Percentiles rank a stretch among this genome's conserved stretches.
These are phyloP conservation scores for Scylla paramamosain DNA, from an alignment of 1,140 invertebrate species.

Conservation along the genomic window DNA sequence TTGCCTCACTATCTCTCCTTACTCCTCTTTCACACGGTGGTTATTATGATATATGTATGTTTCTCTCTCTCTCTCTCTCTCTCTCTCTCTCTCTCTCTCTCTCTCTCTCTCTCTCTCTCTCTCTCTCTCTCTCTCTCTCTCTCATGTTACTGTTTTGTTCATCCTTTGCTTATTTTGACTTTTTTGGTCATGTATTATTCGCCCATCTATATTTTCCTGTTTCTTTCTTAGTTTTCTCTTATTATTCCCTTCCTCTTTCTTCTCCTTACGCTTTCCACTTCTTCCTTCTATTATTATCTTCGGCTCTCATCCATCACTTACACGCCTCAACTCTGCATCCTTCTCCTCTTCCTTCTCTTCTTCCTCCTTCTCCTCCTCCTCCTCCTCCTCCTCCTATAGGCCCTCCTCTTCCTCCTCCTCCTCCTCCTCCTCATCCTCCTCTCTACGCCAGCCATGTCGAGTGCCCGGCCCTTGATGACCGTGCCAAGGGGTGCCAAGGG, in stretches of 20 bases:
- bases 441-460: background rate
- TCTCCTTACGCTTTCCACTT: background rate
- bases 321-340: background rate
- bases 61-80: constrained; percentile 12
- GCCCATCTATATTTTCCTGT: no score
- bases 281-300: background rate
- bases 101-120: constrained; percentile 3
- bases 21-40: no score
- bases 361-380: no score
- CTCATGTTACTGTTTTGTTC: no score
- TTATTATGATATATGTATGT: no score
- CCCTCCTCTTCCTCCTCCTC: background rate
- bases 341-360: background rate
- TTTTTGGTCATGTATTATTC: no score
- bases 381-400: background rate
- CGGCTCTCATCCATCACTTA: background rate
- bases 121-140: background rate
- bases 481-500: background rate
- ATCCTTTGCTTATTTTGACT: no score
- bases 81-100: background rate
- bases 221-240: no score
- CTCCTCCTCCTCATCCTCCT: background rate
- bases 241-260: no score
- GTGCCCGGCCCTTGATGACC: background rate
- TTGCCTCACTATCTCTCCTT: no score